Percentiles rank a stretch among this genome's conserved stretches.
These are phyloP conservation scores for Luffia ferchaultella DNA, from an alignment of 2,888 invertebrate genomes.

Conservation along the genomic window DNA sequence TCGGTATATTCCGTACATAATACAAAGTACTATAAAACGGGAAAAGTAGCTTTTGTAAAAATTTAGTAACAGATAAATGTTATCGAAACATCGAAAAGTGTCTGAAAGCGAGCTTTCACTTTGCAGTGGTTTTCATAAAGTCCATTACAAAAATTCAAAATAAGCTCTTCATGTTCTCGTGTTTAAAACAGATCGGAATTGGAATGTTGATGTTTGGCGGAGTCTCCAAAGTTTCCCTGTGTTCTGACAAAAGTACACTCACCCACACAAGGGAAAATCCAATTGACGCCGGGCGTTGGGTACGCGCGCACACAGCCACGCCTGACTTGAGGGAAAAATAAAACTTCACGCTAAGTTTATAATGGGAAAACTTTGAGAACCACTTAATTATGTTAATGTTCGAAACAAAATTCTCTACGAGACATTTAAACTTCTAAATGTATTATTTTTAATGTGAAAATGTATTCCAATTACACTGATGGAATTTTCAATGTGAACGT, in stretches of 20 bases:
- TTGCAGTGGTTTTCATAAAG: background rate
- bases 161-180: background rate
- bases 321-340: slow-evolving; percentile 66
- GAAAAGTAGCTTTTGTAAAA: too few species aligned
- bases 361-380: slow-evolving; percentile 68
- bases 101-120: background rate
- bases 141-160: background rate
- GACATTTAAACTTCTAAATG: slow-evolving; percentile 59
- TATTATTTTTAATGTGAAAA: slow-evolving; percentile 31
- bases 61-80: too few species aligned
- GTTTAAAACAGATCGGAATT: background rate
- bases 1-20: too few species aligned
- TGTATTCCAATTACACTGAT: background rate
- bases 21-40: too few species aligned
- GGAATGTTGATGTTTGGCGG: background rate
- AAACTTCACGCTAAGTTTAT: slow-evolving; percentile 68
- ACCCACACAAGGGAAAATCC: background rate
- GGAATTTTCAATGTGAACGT: background rate
- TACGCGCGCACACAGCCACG: slow-evolving; percentile 52
- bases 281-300: slow-evolving; percentile 4
- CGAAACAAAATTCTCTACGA: slow-evolving; percentile 63
- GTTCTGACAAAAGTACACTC: background rate
- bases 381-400: slow-evolving; percentile 68
- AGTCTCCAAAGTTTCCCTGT: background rate
- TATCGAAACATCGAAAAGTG: too few species aligned